Evolutionary conservation across 2,797 vertebrate genomes (phyloP).

Genomic region (Myripristis murdjan): DNA sequence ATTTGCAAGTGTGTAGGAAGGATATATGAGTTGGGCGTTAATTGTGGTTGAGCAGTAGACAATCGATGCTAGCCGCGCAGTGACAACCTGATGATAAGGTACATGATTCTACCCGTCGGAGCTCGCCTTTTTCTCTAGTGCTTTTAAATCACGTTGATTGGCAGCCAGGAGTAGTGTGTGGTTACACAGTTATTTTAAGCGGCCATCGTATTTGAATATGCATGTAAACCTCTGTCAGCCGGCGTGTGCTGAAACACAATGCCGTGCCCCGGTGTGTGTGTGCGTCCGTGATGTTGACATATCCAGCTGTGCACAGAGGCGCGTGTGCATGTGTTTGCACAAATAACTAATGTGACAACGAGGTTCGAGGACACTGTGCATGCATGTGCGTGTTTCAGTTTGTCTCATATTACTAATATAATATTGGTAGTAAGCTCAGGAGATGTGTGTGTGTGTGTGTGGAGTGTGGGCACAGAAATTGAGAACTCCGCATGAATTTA

Average conservation of each 20-base stretch:
- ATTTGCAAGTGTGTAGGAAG: slow-evolving; percentile 34
- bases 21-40: slow-evolving; percentile 56
- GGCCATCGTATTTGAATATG: slow-evolving; percentile 71
- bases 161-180: slow-evolving; percentile 60
- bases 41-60: slow-evolving; percentile 73
- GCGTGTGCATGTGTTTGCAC: slow-evolving; percentile 5
- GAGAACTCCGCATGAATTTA: slow-evolving; percentile 83
- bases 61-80: slow-evolving; percentile 57
- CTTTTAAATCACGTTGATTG: slow-evolving; percentile 77
- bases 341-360: slow-evolving; percentile 71
- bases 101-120: slow-evolving; percentile 49
- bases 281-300: slow-evolving; percentile 23
- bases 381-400: slow-evolving; percentile 44
- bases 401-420: slow-evolving; percentile 74
- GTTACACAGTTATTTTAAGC: slow-evolving; percentile 75
- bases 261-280: slow-evolving; percentile 25
- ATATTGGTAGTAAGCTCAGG: slow-evolving; percentile 66
- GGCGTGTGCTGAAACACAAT: slow-evolving; percentile 33
- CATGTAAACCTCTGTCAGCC: slow-evolving; percentile 59
- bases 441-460: slow-evolving; percentile 51
- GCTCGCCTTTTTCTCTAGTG: slow-evolving; percentile 56
- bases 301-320: slow-evolving; percentile 45
- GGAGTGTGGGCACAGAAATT: slow-evolving; percentile 56
- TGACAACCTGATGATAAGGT: slow-evolving; percentile 78
- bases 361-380: slow-evolving; percentile 44